Conservation (phyloP, 30 jellyfish, hydroid and myxozoan species). For the Turritopsis dohrnii region DNA sequence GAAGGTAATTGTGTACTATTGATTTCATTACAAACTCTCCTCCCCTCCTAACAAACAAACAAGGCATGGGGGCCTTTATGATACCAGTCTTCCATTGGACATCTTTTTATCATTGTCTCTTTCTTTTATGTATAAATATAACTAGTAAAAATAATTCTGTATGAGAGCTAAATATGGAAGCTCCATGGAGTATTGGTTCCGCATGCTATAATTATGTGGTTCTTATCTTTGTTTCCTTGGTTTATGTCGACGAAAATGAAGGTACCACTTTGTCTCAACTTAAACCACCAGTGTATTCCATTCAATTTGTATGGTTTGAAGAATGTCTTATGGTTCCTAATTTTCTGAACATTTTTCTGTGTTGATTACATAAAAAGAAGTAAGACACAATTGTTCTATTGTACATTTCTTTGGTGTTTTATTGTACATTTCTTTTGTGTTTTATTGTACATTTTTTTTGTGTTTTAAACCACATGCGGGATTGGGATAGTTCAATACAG, state of each 20-base stretch:
- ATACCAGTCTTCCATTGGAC: neutral
- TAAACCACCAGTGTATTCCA: neutral
- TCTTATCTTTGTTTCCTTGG: neutral
- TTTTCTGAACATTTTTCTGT: no score
- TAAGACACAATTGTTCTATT: no score
- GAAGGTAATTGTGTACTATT: constrained; percentile 35
- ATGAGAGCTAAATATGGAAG: neutral
- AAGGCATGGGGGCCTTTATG: neutral
- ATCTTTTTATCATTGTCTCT: neutral
- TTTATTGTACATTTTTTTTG: no score
- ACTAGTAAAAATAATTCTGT: neutral
- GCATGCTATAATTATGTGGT: neutral
- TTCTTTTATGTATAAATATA: neutral
- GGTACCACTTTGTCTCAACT: neutral
- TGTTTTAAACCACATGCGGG: no score
- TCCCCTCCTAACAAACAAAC: neutral
- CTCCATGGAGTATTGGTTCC: neutral
- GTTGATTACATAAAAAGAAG: no score
- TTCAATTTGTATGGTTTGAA: no score
- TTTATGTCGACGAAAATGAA: neutral
- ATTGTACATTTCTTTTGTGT: no score
- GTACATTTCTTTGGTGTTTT: no score
- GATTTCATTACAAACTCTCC: neutral
- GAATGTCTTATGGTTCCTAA: no score
- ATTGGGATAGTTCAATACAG: no score